phyloP scores from a whole-genome alignment of 1,140 invertebrate genomes.

The Cydia amplana region DNA sequence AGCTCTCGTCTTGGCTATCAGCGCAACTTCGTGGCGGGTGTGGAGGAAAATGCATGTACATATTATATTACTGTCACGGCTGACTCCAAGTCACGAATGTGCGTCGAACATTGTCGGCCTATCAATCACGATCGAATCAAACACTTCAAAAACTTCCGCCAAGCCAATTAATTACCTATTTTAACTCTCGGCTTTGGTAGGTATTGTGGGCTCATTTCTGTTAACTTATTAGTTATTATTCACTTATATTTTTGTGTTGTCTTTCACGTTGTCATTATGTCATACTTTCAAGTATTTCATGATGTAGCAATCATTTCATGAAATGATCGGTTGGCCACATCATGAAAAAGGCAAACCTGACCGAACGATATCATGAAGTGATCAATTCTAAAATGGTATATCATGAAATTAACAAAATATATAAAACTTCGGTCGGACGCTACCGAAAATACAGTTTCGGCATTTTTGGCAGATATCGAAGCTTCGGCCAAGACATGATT shows the following conservation, averaged over 20 bases:
- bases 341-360: no score
- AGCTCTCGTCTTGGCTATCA: not conserved
- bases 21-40: not conserved
- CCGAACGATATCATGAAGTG: no score
- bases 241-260: slow-evolving; percentile 1
- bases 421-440: no score
- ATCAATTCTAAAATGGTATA: no score
- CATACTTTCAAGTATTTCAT: not conserved
- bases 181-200: not conserved
- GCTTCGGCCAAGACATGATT: no score
- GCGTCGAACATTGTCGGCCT: not conserved
- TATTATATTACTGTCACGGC: not conserved
- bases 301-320: no score
- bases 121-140: not conserved
- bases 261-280: not conserved
- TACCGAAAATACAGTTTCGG: no score
- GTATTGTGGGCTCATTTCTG: not conserved
- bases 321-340: no score
- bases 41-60: not conserved
- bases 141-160: not conserved
- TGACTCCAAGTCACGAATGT: not conserved
- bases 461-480: no score
- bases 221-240: no score
- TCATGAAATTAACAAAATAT: no score
- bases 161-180: not conserved